A percentile compares a stretch with the other conserved stretches of the same genome.
These are phyloP conservation scores for Agrypnus murinus DNA, from an alignment of 2,888 invertebrate genomes.

Conservation along the genomic window DNA sequence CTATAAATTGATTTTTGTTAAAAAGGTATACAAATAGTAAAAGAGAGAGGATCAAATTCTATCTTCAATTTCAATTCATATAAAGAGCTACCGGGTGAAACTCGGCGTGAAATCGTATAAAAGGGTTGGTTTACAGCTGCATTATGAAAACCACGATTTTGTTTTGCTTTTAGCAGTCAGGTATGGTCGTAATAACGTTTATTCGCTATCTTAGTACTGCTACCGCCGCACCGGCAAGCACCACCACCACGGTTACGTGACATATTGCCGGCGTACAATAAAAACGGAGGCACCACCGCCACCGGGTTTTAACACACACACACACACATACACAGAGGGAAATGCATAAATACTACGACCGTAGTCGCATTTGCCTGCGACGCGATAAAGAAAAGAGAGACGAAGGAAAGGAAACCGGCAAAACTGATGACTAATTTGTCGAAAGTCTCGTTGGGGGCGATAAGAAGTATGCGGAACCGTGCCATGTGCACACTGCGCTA, in stretches of 20 bases:
- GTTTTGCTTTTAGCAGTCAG: slow-evolving; percentile 62
- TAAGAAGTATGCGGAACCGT: slow-evolving; percentile 61
- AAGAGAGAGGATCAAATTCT: neutral
- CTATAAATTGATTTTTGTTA: too few relatives aligned
- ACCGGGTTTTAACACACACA: too few relatives aligned
- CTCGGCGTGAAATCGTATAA: slow-evolving; percentile 35
- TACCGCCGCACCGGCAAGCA: too few relatives aligned
- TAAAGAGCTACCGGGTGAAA: slow-evolving; percentile 17
- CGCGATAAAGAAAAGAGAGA: slow-evolving; percentile 60
- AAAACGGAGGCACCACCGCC: slow-evolving; percentile 58
- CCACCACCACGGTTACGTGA: slow-evolving; percentile 67
- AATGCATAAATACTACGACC: slow-evolving; percentile 62
- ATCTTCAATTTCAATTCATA: neutral
- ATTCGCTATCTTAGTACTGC: slow-evolving; percentile 66
- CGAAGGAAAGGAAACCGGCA: slow-evolving; percentile 63
- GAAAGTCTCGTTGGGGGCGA: slow-evolving; percentile 65
- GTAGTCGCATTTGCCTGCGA: slow-evolving; percentile 60
- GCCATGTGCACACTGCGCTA: slow-evolving; percentile 60
- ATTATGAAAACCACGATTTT: slow-evolving; percentile 54
- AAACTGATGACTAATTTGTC: slow-evolving; percentile 70
- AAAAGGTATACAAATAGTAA: too few relatives aligned
- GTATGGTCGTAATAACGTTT: slow-evolving; percentile 64
- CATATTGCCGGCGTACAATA: slow-evolving; percentile 66
- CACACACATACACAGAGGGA: too few relatives aligned
- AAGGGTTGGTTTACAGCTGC: slow-evolving; percentile 42